Conservation (phyloP, 2,888 invertebrate genomes). For the Drosophila demipolita region DNA sequence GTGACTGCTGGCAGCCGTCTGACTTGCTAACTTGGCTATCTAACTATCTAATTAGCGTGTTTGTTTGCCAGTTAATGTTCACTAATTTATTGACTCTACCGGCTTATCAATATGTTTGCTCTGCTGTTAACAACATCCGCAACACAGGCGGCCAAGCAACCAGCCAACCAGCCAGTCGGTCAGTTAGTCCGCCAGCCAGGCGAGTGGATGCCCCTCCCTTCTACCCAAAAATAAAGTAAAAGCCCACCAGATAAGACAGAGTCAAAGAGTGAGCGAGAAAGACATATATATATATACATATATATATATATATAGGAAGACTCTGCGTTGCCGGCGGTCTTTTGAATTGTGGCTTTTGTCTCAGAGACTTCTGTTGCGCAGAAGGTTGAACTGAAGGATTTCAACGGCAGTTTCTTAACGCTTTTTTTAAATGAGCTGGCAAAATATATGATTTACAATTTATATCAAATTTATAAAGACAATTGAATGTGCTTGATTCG, state of each 20-base stretch:
- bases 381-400: background rate
- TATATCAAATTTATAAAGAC: background rate
- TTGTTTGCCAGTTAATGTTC: conserved; percentile 71
- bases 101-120: conserved; percentile 68
- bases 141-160: conserved; percentile 35
- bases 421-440: background rate
- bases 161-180: background rate
- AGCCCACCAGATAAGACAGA: background rate
- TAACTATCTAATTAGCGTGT: conserved; percentile 67
- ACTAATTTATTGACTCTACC: conserved; percentile 51
- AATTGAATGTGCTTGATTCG: background rate
- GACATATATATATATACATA: background rate
- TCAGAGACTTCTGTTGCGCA: background rate
- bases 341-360: background rate
- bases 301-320: background rate
- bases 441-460: background rate
- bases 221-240: conserved; percentile 1
- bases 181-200: conserved; percentile 4
- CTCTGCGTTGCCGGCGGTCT: conserved; percentile 5
- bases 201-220: conserved; percentile 9
- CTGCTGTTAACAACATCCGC: conserved; percentile 70
- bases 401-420: background rate
- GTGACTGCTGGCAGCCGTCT: conserved; percentile 21
- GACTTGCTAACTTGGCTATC: conserved; percentile 45
- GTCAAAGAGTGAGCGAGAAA: background rate